These are phyloP conservation scores for Lithophane socia DNA, from an alignment of 2,888 invertebrate genomes.

Conservation along the genomic window DNA sequence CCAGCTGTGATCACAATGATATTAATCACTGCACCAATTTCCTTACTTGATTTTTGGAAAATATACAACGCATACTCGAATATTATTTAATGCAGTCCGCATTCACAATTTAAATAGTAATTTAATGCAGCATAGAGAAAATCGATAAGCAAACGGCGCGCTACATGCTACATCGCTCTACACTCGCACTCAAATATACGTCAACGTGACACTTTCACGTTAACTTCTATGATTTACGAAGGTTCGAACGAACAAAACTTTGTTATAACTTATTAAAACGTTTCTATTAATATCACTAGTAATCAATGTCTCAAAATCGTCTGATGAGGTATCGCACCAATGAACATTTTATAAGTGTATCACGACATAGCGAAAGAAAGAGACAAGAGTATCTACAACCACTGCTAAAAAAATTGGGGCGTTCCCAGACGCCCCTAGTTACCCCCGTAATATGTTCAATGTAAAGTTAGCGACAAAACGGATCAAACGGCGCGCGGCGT, in stretches of 20 bases:
- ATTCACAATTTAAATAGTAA: slow-evolving; percentile 86
- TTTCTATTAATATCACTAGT: slow-evolving; percentile 66
- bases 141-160: slow-evolving; percentile 89
- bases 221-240: slow-evolving; percentile 67
- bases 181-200: slow-evolving; percentile 79
- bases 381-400: slow-evolving; percentile 77
- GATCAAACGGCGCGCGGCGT: slow-evolving; percentile 30
- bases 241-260: slow-evolving; percentile 56
- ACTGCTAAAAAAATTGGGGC: slow-evolving; percentile 77
- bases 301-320: slow-evolving; percentile 68
- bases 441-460: slow-evolving; percentile 63
- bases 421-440: slow-evolving; percentile 75
- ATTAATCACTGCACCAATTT: slow-evolving; percentile 68
- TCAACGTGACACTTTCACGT: slow-evolving; percentile 78
- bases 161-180: slow-evolving; percentile 83
- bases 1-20: slow-evolving; percentile 56
- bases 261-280: slow-evolving; percentile 55
- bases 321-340: slow-evolving; percentile 73
- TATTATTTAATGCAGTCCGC: slow-evolving; percentile 77
- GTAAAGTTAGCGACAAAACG: slow-evolving; percentile 49
- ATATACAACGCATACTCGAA: slow-evolving; percentile 76
- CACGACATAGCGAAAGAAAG: slow-evolving; percentile 78
- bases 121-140: slow-evolving; percentile 89
- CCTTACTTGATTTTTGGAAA: slow-evolving; percentile 70
- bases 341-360: slow-evolving; percentile 72